Conservation (phyloP, 2,888 invertebrate species). For the Cylindroiulus punctatus region DNA sequence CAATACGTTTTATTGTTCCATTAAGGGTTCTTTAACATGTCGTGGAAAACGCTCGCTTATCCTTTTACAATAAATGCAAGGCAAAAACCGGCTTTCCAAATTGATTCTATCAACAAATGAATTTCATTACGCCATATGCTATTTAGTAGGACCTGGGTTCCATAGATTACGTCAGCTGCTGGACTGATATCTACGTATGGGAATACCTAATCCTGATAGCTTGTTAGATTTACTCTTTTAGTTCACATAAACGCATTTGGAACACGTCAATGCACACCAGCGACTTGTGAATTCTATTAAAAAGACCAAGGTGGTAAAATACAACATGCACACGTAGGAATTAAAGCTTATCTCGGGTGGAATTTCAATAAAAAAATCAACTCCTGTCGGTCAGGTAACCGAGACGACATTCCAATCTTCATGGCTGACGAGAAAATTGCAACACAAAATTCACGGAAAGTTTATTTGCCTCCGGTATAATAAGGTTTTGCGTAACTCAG, state of each 20-base stretch:
- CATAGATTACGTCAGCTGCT: background rate
- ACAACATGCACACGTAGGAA: background rate
- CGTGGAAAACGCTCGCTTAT: background rate
- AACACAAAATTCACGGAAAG: background rate
- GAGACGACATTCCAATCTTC: background rate
- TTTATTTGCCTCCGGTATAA: background rate
- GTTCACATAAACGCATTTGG: background rate
- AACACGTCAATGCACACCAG: background rate
- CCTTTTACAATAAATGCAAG: background rate
- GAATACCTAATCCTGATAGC: background rate
- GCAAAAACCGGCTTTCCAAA: background rate
- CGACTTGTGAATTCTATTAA: background rate
- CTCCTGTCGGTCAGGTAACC: background rate
- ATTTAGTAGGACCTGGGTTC: background rate
- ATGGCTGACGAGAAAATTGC: background rate
- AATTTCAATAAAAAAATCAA: background rate
- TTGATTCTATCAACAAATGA: constrained; percentile 34
- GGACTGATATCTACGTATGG: background rate
- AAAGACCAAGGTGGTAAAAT: background rate
- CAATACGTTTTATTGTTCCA: background rate
- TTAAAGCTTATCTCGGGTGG: background rate
- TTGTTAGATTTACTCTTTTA: background rate
- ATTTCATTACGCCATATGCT: background rate
- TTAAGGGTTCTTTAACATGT: background rate
- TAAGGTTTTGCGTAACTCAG: constrained; percentile 22